Percentiles rank a stretch among this genome's conserved stretches.
Conservation (phyloP, 1,140 invertebrate species). For the Drosophila pseudoobscura region DNA sequence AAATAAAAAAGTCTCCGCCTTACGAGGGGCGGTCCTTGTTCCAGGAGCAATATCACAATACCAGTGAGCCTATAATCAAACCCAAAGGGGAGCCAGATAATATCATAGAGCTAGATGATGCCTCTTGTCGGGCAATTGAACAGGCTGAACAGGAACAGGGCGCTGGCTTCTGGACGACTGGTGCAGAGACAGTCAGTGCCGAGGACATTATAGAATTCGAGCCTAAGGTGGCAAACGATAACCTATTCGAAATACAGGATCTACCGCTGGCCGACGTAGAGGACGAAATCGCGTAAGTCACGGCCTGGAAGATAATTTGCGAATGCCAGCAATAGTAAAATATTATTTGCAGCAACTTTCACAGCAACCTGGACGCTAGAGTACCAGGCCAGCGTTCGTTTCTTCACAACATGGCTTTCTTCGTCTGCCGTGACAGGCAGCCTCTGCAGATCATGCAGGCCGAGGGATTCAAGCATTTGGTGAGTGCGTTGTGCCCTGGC, state of each 20-base stretch:
- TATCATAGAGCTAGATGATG: too few relatives aligned
- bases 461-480: conserved; percentile 38
- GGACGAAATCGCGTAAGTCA: not conserved
- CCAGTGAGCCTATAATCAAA: conserved; percentile 19
- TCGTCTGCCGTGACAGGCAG: conserved; percentile 48
- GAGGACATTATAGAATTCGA: conserved; percentile 55
- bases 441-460: conserved; percentile 21
- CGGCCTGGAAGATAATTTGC: too few relatives aligned
- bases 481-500: conserved; percentile 22
- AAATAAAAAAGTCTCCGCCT: not conserved
- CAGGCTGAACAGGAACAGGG: too few relatives aligned
- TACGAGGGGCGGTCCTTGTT: not conserved
- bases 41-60: not conserved
- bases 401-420: conserved; percentile 31
- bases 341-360: not conserved
- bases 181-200: conserved; percentile 30
- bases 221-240: conserved; percentile 29
- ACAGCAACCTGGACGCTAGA: not conserved
- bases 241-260: conserved; percentile 16
- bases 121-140: too few relatives aligned
- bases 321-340: not conserved
- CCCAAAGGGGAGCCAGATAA: conserved; percentile 6
- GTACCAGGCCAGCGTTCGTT: not conserved
- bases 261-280: conserved; percentile 5
- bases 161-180: too few relatives aligned